Conservation (phyloP, 2,888 invertebrate genomes). For the Amiota mariae region DNA sequence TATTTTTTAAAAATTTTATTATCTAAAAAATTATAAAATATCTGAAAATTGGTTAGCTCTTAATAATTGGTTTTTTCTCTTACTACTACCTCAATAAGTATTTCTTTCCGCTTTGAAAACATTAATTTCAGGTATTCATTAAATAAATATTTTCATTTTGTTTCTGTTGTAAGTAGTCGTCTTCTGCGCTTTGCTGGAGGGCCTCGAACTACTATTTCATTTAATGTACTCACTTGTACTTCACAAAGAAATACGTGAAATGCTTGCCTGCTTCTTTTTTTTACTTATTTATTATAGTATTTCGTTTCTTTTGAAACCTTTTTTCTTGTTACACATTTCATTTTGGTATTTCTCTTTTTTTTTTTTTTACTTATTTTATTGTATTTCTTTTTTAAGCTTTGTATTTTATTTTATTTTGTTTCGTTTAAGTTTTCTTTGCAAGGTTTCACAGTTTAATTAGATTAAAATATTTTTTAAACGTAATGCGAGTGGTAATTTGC, state of each 20-base stretch:
- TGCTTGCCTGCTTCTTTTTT: not conserved
- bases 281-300: not conserved
- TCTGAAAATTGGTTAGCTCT: too few species aligned
- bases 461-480: slow-evolving; percentile 46
- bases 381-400: slow-evolving; percentile 7
- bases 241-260: not conserved
- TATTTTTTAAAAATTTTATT: too few species aligned
- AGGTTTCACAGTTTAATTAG: slow-evolving; percentile 57
- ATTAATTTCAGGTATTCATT: too few species aligned
- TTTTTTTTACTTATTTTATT: not conserved
- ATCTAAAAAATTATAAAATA: too few species aligned
- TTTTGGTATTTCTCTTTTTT: slow-evolving; percentile 4
- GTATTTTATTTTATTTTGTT: not conserved
- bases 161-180: too few species aligned
- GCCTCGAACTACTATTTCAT: too few species aligned
- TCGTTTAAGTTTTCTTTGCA: slow-evolving; percentile 36
- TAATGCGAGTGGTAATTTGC: slow-evolving; percentile 25
- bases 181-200: too few species aligned
- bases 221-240: too few species aligned
- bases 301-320: not conserved
- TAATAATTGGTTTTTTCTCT: too few species aligned
- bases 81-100: too few species aligned
- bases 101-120: too few species aligned
- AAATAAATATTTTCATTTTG: too few species aligned
- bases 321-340: slow-evolving; percentile 10